Conservation (phyloP, 2,797 vertebrate genomes). For the Fratercula arctica region DNA sequence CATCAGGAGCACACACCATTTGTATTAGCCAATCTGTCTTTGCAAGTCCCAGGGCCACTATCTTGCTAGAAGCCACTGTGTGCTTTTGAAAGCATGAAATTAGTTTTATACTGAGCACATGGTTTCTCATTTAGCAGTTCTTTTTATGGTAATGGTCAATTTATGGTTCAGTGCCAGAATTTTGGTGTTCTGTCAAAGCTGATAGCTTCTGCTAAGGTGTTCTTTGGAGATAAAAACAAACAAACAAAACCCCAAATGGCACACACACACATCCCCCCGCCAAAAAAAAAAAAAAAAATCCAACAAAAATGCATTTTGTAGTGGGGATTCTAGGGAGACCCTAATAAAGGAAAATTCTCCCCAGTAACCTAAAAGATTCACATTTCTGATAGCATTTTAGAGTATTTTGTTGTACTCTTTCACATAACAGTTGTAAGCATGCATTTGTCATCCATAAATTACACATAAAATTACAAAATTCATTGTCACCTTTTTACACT, state of each 20-base stretch:
- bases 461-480: background rate
- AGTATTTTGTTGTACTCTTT: slow-evolving; percentile 5
- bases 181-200: slow-evolving; percentile 71
- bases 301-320: background rate
- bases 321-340: slow-evolving; percentile 26
- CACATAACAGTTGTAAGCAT: background rate
- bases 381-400: slow-evolving; percentile 13
- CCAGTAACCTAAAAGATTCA: background rate
- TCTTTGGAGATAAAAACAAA: slow-evolving; percentile 74
- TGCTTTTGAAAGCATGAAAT: slow-evolving; percentile 90
- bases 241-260: background rate
- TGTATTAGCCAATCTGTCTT: slow-evolving; percentile 82
- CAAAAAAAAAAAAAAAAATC: background rate
- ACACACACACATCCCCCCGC: too few relatives aligned
- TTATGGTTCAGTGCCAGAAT: slow-evolving; percentile 78
- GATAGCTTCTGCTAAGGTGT: slow-evolving; percentile 80
- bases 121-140: slow-evolving; percentile 81
- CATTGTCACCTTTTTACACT: background rate
- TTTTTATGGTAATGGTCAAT: slow-evolving; percentile 87
- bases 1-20: slow-evolving; percentile 77
- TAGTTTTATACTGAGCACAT: slow-evolving; percentile 84
- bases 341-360: slow-evolving; percentile 23
- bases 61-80: slow-evolving; percentile 82
- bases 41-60: slow-evolving; percentile 83
- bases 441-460: background rate